A percentile compares a stretch with the other conserved stretches of the same genome.
These are phyloP conservation scores for Dendrocopos noguchii DNA, from an alignment of 2,113 vertebrate species.

Conservation along the genomic window DNA sequence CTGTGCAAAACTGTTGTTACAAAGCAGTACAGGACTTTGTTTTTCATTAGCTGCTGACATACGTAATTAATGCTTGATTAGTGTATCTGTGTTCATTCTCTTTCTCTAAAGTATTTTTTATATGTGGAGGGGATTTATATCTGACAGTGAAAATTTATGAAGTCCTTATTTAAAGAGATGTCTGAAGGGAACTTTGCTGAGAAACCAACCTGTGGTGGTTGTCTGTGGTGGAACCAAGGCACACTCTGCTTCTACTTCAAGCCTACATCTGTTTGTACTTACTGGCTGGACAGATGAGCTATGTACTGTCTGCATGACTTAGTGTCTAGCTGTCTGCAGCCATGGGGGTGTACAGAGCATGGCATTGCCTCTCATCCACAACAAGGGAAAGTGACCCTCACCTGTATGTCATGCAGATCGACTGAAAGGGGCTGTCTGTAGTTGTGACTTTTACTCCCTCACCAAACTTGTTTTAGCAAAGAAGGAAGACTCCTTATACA, in stretches of 20 bases:
- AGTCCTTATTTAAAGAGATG: not conserved
- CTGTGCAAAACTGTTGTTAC: not conserved
- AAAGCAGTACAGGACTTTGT: not conserved
- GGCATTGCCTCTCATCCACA: not conserved
- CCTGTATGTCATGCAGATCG: not conserved
- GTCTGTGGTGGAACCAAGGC: not conserved
- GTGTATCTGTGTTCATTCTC: not conserved
- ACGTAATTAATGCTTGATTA: not conserved
- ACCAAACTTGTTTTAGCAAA: not conserved
- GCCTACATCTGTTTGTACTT: rapidly evolving
- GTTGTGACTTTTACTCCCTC: not conserved
- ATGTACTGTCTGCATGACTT: rapidly evolving
- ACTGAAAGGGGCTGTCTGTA: not conserved
- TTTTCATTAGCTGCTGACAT: constrained; percentile 1
- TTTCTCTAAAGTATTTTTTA: not conserved
- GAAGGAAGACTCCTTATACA: not conserved
- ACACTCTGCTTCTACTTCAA: not conserved
- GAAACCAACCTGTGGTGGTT: not conserved
- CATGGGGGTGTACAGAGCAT: rapidly evolving
- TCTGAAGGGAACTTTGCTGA: not conserved
- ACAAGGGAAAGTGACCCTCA: not conserved
- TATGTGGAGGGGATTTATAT: not conserved
- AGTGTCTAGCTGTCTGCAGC: not conserved
- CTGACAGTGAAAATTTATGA: not conserved
- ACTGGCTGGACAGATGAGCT: not conserved